Evolutionary conservation across 1,140 invertebrate genomes (phyloP).

Genomic region (Cydia splendana): DNA sequence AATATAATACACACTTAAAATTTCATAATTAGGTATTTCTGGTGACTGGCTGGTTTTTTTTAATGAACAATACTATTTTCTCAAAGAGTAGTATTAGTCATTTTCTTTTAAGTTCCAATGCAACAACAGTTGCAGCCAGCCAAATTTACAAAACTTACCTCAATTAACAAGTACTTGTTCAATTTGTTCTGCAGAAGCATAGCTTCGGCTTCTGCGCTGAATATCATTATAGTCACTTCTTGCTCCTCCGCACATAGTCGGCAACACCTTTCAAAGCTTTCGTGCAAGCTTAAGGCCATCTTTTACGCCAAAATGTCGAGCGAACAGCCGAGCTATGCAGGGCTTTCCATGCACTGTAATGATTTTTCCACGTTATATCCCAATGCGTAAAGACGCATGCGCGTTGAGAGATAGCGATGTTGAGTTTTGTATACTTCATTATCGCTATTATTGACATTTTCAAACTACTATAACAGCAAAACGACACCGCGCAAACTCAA

Average conservation of each 20-base stretch:
- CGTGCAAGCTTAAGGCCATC: constrained; percentile 46
- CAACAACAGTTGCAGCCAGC: background rate
- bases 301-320: background rate
- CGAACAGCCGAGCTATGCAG: background rate
- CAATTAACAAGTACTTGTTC: constrained; percentile 72
- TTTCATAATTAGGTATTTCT: no score
- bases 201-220: constrained; percentile 71
- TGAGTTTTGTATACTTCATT: constrained; percentile 57
- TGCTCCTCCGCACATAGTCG: constrained; percentile 73
- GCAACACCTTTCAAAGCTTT: constrained; percentile 68
- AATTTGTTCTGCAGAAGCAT: constrained; percentile 74
- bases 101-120: background rate
- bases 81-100: no score
- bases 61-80: no score
- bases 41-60: no score
- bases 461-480: constrained; percentile 29
- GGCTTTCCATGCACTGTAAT: constrained; percentile 46
- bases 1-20: no score
- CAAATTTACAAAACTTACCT: constrained; percentile 54
- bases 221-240: constrained; percentile 76
- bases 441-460: constrained; percentile 52
- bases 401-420: constrained; percentile 60
- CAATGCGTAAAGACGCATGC: constrained; percentile 61
- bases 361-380: constrained; percentile 54
- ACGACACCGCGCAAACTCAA: constrained; percentile 26